Percentiles rank a stretch among this genome's conserved stretches.
phyloP scores from a whole-genome alignment of 2,113 vertebrate species.

The Ochotona curzoniae region DNA sequence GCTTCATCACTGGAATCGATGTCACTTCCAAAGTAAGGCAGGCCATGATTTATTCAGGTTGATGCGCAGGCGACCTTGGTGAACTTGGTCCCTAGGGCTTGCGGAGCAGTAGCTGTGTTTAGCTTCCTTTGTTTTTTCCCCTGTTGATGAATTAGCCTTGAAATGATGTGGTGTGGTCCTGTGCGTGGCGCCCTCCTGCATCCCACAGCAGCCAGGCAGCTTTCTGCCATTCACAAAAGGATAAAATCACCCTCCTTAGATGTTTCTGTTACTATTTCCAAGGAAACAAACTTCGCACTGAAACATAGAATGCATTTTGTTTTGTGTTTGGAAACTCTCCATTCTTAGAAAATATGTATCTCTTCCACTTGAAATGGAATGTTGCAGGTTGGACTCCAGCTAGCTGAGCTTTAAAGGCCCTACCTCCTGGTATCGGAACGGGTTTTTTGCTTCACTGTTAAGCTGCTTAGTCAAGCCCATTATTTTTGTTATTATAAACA shows the following conservation, averaged over 20 bases:
- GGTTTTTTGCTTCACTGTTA: slow-evolving; percentile 34
- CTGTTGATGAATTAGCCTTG: slow-evolving; percentile 10
- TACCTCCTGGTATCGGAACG: not conserved
- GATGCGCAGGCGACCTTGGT: slow-evolving; percentile 25
- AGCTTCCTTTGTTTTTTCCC: slow-evolving; percentile 23
- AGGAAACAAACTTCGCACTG: not conserved
- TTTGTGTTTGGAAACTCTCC: not conserved
- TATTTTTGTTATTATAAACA: slow-evolving; percentile 34
- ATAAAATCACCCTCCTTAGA: not conserved
- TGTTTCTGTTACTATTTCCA: not conserved
- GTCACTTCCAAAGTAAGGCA: slow-evolving; percentile 95
- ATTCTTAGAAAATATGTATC: slow-evolving; percentile 26
- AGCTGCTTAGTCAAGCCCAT: not conserved
- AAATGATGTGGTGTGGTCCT: no score
- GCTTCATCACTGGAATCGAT: slow-evolving; percentile 98
- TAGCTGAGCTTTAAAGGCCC: slow-evolving; percentile 27
- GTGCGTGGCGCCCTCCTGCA: not conserved
- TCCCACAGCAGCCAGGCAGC: not conserved
- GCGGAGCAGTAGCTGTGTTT: not conserved
- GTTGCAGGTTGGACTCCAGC: no score
- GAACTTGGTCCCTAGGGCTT: not conserved
- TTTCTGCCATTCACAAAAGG: slow-evolving; percentile 33
- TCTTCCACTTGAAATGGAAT: slow-evolving; percentile 31
- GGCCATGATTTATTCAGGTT: slow-evolving; percentile 17
- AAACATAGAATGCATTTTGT: slow-evolving; percentile 11